Percentiles rank a stretch among this genome's conserved stretches.
Conservation (phyloP, 2,797 vertebrate species). For the Podargus strigoides region DNA sequence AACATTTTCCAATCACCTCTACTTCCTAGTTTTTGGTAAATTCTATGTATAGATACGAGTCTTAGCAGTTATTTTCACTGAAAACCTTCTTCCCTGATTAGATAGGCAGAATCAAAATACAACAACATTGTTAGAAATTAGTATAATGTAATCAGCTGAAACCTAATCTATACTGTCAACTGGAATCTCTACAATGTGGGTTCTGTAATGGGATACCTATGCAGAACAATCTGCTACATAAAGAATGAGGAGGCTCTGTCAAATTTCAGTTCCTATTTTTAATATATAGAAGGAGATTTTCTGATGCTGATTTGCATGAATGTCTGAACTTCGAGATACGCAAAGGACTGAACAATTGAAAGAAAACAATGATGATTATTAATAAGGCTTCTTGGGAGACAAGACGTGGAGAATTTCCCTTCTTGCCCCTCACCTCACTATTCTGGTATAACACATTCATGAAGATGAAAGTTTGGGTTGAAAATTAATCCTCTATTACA, state of each 20-base stretch:
- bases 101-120: neutral
- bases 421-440: neutral
- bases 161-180: neutral
- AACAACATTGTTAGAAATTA: neutral
- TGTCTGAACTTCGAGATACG: neutral
- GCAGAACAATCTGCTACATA: neutral
- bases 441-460: neutral
- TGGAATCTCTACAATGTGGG: neutral
- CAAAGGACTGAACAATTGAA: neutral
- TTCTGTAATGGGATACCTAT: neutral
- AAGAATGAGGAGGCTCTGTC: neutral
- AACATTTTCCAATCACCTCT: neutral
- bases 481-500: neutral
- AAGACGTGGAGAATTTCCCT: neutral
- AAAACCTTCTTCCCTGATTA: neutral
- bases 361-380: neutral
- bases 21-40: neutral
- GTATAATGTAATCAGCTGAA: slow-evolving; percentile 11
- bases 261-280: neutral
- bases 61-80: neutral
- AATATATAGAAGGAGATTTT: neutral
- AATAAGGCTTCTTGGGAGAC: neutral
- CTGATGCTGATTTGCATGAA: neutral
- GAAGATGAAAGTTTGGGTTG: neutral
- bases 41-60: neutral